Conservation (phyloP, 2,797 vertebrate species). For the Melanotaenia pygmaea region DNA sequence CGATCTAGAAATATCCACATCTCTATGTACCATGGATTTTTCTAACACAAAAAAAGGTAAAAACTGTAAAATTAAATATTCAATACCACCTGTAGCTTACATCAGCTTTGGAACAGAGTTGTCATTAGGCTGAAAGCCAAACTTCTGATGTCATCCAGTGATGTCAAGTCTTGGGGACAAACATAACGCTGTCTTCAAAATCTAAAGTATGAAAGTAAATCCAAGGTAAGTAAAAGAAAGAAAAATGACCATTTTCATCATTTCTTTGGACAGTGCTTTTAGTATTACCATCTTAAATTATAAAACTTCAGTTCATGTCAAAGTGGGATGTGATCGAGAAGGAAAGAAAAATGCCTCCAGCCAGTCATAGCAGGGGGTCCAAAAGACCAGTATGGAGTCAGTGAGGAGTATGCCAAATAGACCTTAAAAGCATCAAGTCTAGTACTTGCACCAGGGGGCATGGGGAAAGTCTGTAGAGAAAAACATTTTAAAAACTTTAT, state of each 20-base stretch:
- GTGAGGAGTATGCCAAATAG: constrained; percentile 58
- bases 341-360: constrained; percentile 49
- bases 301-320: constrained; percentile 52
- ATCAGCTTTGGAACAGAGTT: constrained; percentile 4
- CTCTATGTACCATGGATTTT: no score
- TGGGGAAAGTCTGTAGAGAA: constrained; percentile 21
- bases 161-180: background rate
- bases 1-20: no score
- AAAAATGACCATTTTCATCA: no score
- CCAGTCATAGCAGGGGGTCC: constrained; percentile 50
- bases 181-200: constrained; percentile 14
- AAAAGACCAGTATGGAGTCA: constrained; percentile 35
- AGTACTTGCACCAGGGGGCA: constrained; percentile 32
- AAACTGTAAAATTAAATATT: no score
- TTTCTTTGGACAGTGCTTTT: constrained; percentile 1
- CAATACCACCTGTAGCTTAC: no score
- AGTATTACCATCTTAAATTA: background rate
- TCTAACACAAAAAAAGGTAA: no score
- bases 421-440: constrained; percentile 48
- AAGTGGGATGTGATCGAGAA: constrained; percentile 34
- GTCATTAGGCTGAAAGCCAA: background rate
- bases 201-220: constrained; percentile 22
- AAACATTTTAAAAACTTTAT: constrained; percentile 3
- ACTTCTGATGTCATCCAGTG: constrained; percentile 7
- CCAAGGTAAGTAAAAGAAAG: constrained; percentile 35